A percentile compares a stretch with the other conserved stretches of the same genome.
These are phyloP conservation scores for Epinotia demarniana DNA, from an alignment of 2,888 invertebrate species.

Conservation along the genomic window DNA sequence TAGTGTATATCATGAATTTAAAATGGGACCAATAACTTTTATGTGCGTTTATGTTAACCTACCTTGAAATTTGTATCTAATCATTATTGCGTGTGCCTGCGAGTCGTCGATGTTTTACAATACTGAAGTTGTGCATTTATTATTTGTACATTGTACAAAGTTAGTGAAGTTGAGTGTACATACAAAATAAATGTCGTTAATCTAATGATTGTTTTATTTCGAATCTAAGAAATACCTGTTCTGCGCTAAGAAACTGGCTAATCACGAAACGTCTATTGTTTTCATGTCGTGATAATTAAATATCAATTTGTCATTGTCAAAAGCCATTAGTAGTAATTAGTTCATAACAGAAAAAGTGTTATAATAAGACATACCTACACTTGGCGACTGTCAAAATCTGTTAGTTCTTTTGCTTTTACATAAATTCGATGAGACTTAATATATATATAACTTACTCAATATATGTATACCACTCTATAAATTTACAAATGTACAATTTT, in stretches of 20 bases:
- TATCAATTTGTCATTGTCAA: constrained; percentile 4
- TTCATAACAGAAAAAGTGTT: not conserved
- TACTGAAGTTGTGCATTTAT: constrained; percentile 85
- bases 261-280: not conserved
- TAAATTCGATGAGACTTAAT: too few relatives aligned
- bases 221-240: not conserved
- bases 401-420: too few relatives aligned
- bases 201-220: constrained; percentile 53
- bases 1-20: constrained; percentile 53
- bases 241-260: not conserved
- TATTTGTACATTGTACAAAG: constrained; percentile 82
- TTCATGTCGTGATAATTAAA: not conserved
- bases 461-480: too few relatives aligned
- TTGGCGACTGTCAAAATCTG: too few relatives aligned
- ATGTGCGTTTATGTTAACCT: constrained; percentile 64
- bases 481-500: too few relatives aligned
- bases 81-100: constrained; percentile 62
- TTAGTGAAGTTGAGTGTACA: constrained; percentile 77
- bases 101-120: constrained; percentile 72
- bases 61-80: constrained; percentile 50
- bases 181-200: constrained; percentile 83
- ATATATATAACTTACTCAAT: too few relatives aligned
- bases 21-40: constrained; percentile 76
- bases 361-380: not conserved
- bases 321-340: constrained; percentile 3